Evolutionary conservation across 1,140 invertebrate genomes (phyloP).

Genomic region (Goniozus legneri): DNA sequence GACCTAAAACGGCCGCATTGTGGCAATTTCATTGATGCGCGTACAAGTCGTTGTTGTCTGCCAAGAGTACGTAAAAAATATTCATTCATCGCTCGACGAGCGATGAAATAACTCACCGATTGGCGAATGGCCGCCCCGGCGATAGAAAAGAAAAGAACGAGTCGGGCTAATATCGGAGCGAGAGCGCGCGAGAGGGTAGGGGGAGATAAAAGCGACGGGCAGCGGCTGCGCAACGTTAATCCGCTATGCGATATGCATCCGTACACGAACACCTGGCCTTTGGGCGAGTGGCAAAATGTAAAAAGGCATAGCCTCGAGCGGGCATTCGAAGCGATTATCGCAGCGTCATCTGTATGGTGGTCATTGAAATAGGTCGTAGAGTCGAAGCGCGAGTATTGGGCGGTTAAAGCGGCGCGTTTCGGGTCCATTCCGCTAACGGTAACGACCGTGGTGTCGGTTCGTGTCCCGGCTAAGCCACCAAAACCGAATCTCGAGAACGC

Average conservation of each 20-base stretch:
- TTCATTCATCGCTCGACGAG: not conserved
- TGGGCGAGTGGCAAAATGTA: not conserved
- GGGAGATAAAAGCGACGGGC: no score
- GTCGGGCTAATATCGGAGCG: not conserved
- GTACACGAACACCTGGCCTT: no score
- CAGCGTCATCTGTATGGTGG: conserved; percentile 54
- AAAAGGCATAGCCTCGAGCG: not conserved
- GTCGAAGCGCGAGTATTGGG: conserved; percentile 28
- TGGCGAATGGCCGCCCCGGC: no score
- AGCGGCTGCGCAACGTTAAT: not conserved
- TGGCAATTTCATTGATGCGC: conserved; percentile 32
- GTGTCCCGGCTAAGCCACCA: conserved; percentile 47
- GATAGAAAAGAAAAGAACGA: not conserved
- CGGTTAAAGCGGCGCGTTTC: conserved; percentile 20
- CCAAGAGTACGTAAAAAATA: not conserved
- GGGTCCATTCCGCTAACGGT: conserved; percentile 54
- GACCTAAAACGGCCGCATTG: conserved; percentile 38
- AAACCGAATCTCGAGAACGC: conserved; percentile 22
- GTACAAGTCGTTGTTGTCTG: not conserved
- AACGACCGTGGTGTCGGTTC: conserved; percentile 48
- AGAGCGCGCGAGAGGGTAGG: not conserved
- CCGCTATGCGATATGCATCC: not conserved
- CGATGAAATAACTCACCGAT: no score
- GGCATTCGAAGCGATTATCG: conserved; percentile 44
- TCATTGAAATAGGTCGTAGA: conserved; percentile 55